These are phyloP conservation scores for Muscidifurax raptorellus DNA, from an alignment of 1,140 invertebrate genomes.

Conservation along the genomic window DNA sequence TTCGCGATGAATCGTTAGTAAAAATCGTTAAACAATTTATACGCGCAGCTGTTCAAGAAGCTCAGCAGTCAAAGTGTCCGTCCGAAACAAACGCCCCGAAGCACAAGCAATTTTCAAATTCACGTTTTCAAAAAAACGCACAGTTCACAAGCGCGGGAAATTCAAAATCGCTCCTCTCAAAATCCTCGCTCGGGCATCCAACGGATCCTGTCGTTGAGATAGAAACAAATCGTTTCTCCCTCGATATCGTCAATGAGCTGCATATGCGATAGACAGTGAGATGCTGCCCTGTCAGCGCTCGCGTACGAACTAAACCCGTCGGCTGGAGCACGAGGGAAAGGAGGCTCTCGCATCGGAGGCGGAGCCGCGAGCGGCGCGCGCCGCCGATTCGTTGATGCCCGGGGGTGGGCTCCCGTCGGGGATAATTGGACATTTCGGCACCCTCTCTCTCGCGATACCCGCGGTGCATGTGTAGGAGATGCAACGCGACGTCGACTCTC, in stretches of 20 bases:
- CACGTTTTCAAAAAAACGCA: not conserved
- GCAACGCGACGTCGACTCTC: not conserved
- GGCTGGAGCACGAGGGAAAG: conserved; percentile 70
- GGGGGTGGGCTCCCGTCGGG: conserved; percentile 62
- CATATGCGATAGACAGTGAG: conserved; percentile 17
- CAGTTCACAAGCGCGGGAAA: not conserved
- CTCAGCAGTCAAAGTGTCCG: too few relatives aligned
- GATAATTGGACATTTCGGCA: conserved; percentile 72
- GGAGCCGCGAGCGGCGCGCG: conserved; percentile 63
- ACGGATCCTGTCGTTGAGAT: too few relatives aligned
- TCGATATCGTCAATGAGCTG: not conserved
- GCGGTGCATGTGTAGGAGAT: not conserved
- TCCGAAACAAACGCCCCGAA: too few relatives aligned
- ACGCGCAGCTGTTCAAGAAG: too few relatives aligned
- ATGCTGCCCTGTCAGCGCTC: conserved; percentile 67
- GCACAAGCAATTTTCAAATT: too few relatives aligned
- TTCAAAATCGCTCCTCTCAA: not conserved
- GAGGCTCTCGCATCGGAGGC: conserved; percentile 69
- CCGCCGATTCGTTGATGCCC: conserved; percentile 59
- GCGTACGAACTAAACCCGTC: conserved; percentile 70
- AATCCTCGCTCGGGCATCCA: too few relatives aligned
- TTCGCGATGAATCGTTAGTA: too few relatives aligned
- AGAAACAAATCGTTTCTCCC: too few relatives aligned
- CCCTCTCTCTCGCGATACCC: conserved; percentile 54
- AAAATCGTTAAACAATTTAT: too few relatives aligned